phyloP scores from a whole-genome alignment of 2,888 invertebrate genomes.

The Conchocele bisecta region DNA sequence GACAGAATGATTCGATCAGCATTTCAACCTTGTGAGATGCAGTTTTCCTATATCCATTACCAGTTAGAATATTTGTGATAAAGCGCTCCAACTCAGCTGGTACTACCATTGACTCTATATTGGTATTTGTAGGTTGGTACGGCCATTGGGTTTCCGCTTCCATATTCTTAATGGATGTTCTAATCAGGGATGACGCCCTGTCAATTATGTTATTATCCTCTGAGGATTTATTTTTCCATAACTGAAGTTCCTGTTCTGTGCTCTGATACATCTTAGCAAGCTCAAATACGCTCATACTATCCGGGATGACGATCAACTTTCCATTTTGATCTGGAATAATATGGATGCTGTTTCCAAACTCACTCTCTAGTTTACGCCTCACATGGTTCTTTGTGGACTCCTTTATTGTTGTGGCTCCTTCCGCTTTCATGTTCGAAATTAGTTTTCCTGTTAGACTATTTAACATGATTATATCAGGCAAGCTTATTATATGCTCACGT shows the following conservation, averaged over 20 bases:
- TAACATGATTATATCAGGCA: neutral
- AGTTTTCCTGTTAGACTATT: neutral
- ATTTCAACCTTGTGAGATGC: neutral
- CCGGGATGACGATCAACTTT: neutral
- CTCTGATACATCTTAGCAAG: neutral
- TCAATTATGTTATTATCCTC: too few relatives aligned
- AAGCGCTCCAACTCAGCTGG: neutral
- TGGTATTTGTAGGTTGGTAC: too few relatives aligned
- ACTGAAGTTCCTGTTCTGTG: neutral
- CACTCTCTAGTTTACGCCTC: conserved; percentile 1
- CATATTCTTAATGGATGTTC: too few relatives aligned
- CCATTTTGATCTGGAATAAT: neutral
- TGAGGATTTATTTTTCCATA: too few relatives aligned
- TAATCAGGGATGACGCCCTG: too few relatives aligned
- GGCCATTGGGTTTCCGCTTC: too few relatives aligned
- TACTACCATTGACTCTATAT: neutral
- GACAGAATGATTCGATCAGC: neutral
- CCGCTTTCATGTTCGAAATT: neutral
- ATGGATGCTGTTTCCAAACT: neutral
- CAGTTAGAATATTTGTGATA: neutral
- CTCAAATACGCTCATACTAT: neutral
- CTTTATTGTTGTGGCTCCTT: neutral
- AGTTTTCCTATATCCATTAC: neutral
- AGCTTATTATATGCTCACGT: neutral
- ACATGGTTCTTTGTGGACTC: neutral